Conservation (phyloP, 1,140 invertebrate species). For the Subanguina moxae region DNA sequence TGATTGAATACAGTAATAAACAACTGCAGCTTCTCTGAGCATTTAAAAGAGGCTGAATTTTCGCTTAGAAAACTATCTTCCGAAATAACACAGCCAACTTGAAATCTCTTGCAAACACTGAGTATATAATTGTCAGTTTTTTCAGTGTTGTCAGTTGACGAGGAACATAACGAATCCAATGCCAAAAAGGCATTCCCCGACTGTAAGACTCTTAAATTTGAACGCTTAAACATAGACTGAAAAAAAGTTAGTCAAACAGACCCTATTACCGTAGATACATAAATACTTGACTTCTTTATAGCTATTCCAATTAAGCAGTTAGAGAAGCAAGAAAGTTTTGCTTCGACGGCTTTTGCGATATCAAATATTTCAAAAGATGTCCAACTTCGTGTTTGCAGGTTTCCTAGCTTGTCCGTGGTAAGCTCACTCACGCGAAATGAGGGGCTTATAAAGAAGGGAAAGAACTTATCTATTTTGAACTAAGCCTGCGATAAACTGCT, state of each 20-base stretch:
- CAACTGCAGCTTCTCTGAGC: neutral
- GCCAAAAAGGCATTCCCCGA: constrained; percentile 14
- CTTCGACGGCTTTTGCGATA: neutral
- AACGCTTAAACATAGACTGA: neutral
- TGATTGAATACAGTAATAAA: neutral
- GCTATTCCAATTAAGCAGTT: constrained; percentile 15
- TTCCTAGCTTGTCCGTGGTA: neutral
- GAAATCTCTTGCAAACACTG: constrained; percentile 2
- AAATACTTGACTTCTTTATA: constrained; percentile 7
- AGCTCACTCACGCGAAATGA: neutral
- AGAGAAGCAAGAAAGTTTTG: neutral
- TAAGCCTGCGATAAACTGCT: too few species aligned
- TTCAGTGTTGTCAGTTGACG: neutral
- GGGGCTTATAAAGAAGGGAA: neutral
- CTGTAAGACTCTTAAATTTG: constrained; percentile 7
- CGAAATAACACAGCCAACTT: neutral
- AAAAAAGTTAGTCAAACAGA: neutral
- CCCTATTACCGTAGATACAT: constrained; percentile 15
- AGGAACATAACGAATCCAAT: neutral
- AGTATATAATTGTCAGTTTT: neutral
- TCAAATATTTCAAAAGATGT: constrained; percentile 1
- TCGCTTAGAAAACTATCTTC: neutral
- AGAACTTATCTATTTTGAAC: too few species aligned
- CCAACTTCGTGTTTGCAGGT: neutral
- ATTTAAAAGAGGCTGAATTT: neutral